A percentile compares a stretch with the other conserved stretches of the same genome.
Evolutionary conservation across 92 coral and sea anemone species (phyloP).

Genomic region (Virgularia gustaviana): DNA sequence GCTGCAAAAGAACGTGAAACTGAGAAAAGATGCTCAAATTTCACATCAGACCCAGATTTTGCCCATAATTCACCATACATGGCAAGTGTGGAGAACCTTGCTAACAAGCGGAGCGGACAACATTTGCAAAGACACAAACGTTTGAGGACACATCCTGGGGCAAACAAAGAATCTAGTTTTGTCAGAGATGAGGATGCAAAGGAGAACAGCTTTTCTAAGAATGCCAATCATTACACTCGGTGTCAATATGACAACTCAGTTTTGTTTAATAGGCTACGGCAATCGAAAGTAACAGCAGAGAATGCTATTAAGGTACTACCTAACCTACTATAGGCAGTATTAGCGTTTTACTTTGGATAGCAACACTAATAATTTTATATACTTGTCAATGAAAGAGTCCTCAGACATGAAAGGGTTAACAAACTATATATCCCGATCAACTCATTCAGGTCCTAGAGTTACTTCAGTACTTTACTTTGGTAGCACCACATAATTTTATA

Average conservation of each 20-base stretch:
- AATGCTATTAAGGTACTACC: constrained; percentile 73
- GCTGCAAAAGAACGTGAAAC: background rate
- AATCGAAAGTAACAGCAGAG: constrained; percentile 79
- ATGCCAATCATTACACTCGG: no score
- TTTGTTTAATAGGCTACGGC: constrained; percentile 75
- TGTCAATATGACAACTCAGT: constrained; percentile 77
- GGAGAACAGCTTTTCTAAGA: constrained; percentile 35
- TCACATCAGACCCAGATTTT: background rate
- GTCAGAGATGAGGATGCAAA: constrained; percentile 24
- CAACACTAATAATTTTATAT: background rate
- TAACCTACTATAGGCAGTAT: background rate
- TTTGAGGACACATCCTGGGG: constrained; percentile 43
- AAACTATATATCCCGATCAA: no score
- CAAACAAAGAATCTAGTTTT: no score
- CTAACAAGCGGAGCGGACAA: constrained; percentile 15
- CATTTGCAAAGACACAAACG: constrained; percentile 33
- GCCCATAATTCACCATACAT: constrained; percentile 9
- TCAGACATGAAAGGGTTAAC: no score
- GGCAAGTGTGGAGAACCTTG: background rate
- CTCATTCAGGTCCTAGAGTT: no score
- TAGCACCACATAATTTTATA: no score
- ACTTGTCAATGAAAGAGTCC: no score
- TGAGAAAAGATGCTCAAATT: background rate
- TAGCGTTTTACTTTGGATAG: no score
- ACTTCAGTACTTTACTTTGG: no score